Base-by-base conservation (phyloP, 2,797 vertebrate species). In the Anabas testudineus region DNA sequence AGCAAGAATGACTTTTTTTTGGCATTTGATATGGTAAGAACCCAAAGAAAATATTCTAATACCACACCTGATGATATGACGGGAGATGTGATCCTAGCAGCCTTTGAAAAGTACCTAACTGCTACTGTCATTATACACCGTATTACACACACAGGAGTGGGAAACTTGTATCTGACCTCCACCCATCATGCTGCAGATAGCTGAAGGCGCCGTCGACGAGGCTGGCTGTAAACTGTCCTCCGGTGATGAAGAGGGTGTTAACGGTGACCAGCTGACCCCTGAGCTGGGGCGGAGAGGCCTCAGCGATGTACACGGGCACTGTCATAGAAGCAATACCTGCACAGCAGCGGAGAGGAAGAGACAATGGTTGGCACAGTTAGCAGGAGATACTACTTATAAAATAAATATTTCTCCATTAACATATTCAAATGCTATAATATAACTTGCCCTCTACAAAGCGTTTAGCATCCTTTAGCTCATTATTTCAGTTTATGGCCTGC, bases 161-260 rank as follows among this genome's bases (percentile, higher is more conserved):
- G 57, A 48, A 13, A 14, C 53, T 32, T 12, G n/a, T 0, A 28
- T 63, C 91, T 81, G 75, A 99, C 98, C 98, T 98, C 98, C 98
- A 99, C 60, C 98, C 97, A 7, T 96, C 95, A 41, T 81, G 96
- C 0, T 90, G 92, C 65, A 99, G 92, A 83, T 99, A 99, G 94
- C 98, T 99, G 95, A 99, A 99, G 87, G 96, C 94, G 67, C 97
- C 98, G 18, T 99, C 98, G 0, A 99, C 74, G 2, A 99, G 92
- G 10, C 97, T 98, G 70, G 97, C 98, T 5, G 95, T 96, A 74
- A 99, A 97, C 91, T 99, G 98, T 41, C 98, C 98, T 19, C 95
- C 97, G 0, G 97, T 98, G 94, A 99, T 97, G 95, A 99, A 99
- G 52, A 99, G 95, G 2, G 96, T 97, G 84, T 99, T 99, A 47